Percentiles rank a stretch among this genome's conserved stretches.
Evolutionary conservation across 2,113 vertebrate species (phyloP).

Genomic region (Siniperca chuatsi): DNA sequence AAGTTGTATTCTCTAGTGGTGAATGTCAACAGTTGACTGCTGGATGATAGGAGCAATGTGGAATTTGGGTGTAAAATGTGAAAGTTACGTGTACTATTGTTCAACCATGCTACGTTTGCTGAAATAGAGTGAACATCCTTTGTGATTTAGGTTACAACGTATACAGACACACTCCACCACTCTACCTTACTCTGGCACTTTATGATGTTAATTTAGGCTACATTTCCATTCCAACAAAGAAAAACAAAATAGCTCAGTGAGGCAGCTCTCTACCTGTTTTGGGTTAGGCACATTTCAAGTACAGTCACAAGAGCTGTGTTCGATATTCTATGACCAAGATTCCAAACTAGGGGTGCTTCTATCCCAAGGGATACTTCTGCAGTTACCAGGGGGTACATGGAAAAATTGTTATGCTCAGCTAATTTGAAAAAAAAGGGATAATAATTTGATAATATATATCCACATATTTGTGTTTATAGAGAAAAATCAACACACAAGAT

Average conservation of each 20-base stretch:
- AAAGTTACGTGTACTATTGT: not conserved
- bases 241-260: not conserved
- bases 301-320: not conserved
- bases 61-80: not conserved
- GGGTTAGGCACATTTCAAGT: not conserved
- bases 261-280: not conserved
- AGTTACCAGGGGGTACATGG: too few relatives aligned
- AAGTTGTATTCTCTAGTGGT: not conserved
- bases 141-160: not conserved
- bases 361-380: too few relatives aligned
- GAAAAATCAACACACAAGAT: too few relatives aligned
- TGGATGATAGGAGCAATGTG: not conserved
- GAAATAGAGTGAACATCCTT: conserved; percentile 3
- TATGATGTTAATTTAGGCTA: not conserved
- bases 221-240: not conserved
- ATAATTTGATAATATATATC: too few relatives aligned
- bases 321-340: too few relatives aligned
- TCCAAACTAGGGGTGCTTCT: too few relatives aligned
- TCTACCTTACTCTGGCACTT: not conserved
- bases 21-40: not conserved
- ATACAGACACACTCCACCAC: not conserved
- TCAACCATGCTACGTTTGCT: not conserved
- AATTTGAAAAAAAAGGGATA: too few relatives aligned
- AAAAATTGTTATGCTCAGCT: too few relatives aligned
- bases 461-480: too few relatives aligned